Conservation (phyloP, 2,113 vertebrate genomes). For the Odocoileus hemionus region DNA sequence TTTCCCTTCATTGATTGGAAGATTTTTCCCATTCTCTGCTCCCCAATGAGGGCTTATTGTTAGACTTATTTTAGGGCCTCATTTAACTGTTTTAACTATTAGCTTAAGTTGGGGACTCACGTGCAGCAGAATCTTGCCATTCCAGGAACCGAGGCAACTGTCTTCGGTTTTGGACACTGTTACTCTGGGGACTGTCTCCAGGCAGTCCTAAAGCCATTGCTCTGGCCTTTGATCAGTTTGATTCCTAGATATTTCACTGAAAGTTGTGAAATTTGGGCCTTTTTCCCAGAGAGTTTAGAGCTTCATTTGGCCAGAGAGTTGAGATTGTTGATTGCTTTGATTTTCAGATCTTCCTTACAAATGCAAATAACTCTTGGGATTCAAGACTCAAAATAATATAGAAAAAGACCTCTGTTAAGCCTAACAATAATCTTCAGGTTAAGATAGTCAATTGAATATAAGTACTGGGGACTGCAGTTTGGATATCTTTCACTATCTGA, state of each 20-base stretch:
- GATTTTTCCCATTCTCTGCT: not conserved
- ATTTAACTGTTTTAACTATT: not conserved
- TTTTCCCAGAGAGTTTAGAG: not conserved
- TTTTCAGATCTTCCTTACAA: not conserved
- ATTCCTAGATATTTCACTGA: not conserved
- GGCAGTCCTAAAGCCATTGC: not conserved
- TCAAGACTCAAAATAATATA: not conserved
- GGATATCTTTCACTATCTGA: not conserved
- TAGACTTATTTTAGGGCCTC: not conserved
- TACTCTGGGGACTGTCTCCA: not conserved
- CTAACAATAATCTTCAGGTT: not conserved
- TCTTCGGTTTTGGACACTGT: not conserved
- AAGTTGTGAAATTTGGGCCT: not conserved
- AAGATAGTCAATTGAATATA: not conserved
- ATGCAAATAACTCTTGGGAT: not conserved
- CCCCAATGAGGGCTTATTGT: not conserved
- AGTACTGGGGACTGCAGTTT: not conserved
- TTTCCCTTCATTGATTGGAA: not conserved
- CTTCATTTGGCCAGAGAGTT: not conserved
- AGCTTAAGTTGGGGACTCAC: not conserved
- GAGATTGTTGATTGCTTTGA: not conserved
- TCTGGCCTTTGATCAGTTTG: not conserved
- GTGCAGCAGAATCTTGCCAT: not conserved
- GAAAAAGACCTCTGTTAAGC: not conserved
- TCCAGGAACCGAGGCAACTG: not conserved